Base-by-base conservation (phyloP, 1,140 invertebrate species). In the Nasonia giraulti region DNA sequence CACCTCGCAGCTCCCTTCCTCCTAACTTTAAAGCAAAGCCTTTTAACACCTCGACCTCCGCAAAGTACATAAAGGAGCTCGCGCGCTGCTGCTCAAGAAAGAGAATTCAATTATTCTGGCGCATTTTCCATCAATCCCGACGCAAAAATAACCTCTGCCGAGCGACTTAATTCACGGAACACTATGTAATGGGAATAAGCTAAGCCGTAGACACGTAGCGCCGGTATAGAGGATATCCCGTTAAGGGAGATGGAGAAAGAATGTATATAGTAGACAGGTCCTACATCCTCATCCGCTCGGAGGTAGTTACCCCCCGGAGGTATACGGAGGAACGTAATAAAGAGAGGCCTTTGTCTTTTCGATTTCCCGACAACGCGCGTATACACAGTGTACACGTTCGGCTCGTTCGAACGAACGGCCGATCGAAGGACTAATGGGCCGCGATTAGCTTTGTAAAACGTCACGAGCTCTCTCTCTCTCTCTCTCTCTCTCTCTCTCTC, bases 31-130 rank as follows among this genome's bases (percentile, higher is more conserved):
- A 82, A 85, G 84, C 75, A 75, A 47, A 82, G 73, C 47, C 80
- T 83, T 86, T 86, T 80, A 86, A 81, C 85, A 33, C 47, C 17
- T 47, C 37, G 14, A 27, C 33, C 31, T 20, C 17, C 31, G 76
- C 23, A 73, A 82, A 82, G 66, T 71, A 68, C 68, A 82, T 85
- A 78, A 82, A 71, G 69, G 40, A 5, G 7, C 3, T 37, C 68
- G 47, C 12, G 6, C 20, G 55, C 55, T 55, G 50, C 14, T 55
- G 50, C 17, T 62, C 55, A n/a, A 62, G 55, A 62, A 62, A 62
- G 80, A 78, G 80, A 78, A 83, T 86, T 86, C 80, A 86, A 86
- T 86, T 82, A 86, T 86, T 86, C 85, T 83, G 80, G 76, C 85
- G 85, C 68, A 74, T 82, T 86, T 86, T 71, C 80, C 85, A 82